Percentiles rank a stretch among this genome's conserved stretches.
phyloP scores from a whole-genome alignment of 2,888 invertebrate species.

The Leptinotarsa haldemani region DNA sequence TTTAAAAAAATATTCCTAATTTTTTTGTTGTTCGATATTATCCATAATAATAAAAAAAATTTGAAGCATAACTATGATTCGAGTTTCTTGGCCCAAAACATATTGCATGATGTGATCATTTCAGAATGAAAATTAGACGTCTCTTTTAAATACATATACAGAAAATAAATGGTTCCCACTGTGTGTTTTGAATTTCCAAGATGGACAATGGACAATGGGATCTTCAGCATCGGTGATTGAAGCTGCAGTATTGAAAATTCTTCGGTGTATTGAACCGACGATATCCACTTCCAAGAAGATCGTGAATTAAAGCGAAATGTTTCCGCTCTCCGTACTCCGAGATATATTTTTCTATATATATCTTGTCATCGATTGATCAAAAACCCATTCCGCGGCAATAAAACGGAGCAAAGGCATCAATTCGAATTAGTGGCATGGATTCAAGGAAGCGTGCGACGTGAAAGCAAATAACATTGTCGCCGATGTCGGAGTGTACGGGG shows the following conservation, averaged over 20 bases:
- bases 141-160: too few relatives aligned
- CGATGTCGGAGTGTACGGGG: conserved; percentile 7
- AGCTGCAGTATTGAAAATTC: background rate
- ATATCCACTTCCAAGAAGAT: background rate
- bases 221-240: background rate
- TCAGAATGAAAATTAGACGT: too few relatives aligned
- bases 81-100: too few relatives aligned
- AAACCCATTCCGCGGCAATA: conserved; percentile 38
- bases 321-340: conserved; percentile 6
- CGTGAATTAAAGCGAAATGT: conserved; percentile 11
- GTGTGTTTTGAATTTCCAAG: too few relatives aligned
- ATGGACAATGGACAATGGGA: too few relatives aligned
- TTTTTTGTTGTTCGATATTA: too few relatives aligned
- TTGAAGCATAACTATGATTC: too few relatives aligned
- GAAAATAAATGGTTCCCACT: too few relatives aligned
- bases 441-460: conserved; percentile 41
- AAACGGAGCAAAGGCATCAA: conserved; percentile 41
- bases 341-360: conserved; percentile 22
- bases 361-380: conserved; percentile 41
- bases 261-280: background rate
- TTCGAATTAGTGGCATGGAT: conserved; percentile 42
- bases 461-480: conserved; percentile 19
- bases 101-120: too few relatives aligned
- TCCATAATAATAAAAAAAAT: too few relatives aligned
- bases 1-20: too few relatives aligned